Percentiles rank a stretch among this genome's conserved stretches.
These are phyloP conservation scores for Aphelinus certus DNA, from an alignment of 1,140 invertebrate genomes.

Conservation along the genomic window DNA sequence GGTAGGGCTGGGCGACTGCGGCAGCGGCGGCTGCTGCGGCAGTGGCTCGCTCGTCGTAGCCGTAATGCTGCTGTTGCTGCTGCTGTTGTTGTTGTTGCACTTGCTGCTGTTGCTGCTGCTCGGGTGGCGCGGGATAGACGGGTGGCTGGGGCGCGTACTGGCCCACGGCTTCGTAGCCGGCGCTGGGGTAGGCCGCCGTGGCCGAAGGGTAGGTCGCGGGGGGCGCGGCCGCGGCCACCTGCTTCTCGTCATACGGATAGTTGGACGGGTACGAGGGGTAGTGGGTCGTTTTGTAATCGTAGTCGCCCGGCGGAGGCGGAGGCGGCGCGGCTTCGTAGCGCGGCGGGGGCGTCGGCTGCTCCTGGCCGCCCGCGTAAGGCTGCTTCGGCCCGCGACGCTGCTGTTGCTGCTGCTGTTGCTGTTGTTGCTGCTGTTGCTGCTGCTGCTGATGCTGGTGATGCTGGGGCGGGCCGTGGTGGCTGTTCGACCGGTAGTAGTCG, in stretches of 20 bases:
- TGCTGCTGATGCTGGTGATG: too few species aligned
- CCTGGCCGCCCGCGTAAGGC: conserved; percentile 4
- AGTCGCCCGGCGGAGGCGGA: conserved; percentile 54
- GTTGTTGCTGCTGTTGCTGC: too few species aligned
- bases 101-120: too few species aligned
- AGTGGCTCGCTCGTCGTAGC: conserved; percentile 19
- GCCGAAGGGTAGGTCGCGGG: neutral
- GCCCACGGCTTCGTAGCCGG: conserved; percentile 45
- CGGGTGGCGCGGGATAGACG: conserved; percentile 46
- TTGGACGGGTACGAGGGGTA: conserved; percentile 64
- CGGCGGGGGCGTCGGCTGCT: conserved; percentile 38
- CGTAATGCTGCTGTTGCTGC: conserved; percentile 22
- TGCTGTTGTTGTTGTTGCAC: too few species aligned
- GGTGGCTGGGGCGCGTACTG: conserved; percentile 47
- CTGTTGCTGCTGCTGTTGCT: conserved; percentile 21
- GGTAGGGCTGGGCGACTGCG: too few species aligned
- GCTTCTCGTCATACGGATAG: conserved; percentile 64
- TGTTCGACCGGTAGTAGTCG: conserved; percentile 62
- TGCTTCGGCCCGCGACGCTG: conserved; percentile 14
- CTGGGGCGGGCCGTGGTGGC: conserved; percentile 22
- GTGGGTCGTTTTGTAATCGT: conserved; percentile 64
- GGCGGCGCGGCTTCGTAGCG: conserved; percentile 6
- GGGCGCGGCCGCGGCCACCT: conserved; percentile 45
- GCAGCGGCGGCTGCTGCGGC: too few species aligned
- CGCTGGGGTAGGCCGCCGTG: conserved; percentile 40